Evolutionary conservation across 2,113 vertebrate species (phyloP).

Genomic region (Indicator maculatus): DNA sequence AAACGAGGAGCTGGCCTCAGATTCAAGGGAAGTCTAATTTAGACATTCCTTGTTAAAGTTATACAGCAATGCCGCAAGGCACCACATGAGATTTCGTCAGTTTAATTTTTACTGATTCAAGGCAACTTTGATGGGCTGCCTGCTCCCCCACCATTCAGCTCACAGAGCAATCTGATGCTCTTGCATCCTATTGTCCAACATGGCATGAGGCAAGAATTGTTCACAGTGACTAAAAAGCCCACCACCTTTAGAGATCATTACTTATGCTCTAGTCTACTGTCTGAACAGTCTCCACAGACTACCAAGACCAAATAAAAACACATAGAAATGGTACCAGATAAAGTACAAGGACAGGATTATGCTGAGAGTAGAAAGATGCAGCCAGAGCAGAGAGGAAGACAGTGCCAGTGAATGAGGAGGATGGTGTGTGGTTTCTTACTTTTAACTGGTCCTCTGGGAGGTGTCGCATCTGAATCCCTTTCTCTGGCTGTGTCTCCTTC

Average conservation of each 20-base stretch:
- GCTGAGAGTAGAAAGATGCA: conserved; percentile 23
- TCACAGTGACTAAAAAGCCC: background rate
- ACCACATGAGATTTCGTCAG: background rate
- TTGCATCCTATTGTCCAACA: background rate
- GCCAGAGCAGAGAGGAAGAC: background rate
- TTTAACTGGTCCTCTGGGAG: conserved; percentile 68
- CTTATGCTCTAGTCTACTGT: background rate
- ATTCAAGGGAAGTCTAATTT: background rate
- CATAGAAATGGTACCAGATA: background rate
- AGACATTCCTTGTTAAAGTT: background rate
- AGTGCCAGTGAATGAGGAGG: background rate
- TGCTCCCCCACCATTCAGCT: background rate
- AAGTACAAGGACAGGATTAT: background rate
- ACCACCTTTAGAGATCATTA: background rate
- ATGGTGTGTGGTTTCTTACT: conserved; percentile 72
- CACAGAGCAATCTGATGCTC: background rate
- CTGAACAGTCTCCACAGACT: background rate
- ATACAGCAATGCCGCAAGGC: background rate
- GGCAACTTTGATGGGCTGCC: background rate
- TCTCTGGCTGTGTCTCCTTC: conserved; percentile 67
- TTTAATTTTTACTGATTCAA: background rate
- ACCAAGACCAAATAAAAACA: background rate
- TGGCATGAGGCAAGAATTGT: background rate
- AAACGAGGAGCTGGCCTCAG: background rate
- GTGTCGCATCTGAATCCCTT: conserved; percentile 41